Evolutionary conservation across 2,797 vertebrate genomes (phyloP).

Genomic region (Acipenser oxyrinchus): DNA sequence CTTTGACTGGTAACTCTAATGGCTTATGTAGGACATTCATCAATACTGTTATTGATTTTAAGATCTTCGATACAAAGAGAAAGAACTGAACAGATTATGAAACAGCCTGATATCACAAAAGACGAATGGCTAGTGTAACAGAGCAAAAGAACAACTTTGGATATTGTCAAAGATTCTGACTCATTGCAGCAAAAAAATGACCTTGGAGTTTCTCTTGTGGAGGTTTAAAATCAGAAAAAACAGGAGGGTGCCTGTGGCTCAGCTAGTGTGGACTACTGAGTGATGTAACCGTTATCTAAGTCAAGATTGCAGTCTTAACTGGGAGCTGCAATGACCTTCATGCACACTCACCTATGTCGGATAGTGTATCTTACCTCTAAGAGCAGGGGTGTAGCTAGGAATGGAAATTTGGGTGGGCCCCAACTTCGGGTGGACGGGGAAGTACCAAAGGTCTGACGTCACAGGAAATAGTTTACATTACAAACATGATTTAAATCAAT

Average conservation of each 20-base stretch:
- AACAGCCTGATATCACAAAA: not conserved
- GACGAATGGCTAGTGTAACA: conserved; percentile 27
- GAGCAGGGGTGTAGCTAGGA: too few species aligned
- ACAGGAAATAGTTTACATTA: too few species aligned
- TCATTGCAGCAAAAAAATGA: not conserved
- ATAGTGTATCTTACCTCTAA: too few species aligned
- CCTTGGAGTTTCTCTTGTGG: conserved; percentile 4
- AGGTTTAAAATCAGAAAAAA: not conserved
- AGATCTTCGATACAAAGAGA: conserved; percentile 32
- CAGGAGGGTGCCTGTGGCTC: not conserved
- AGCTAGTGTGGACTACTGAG: too few species aligned
- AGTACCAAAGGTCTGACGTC: too few species aligned
- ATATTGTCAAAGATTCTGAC: conserved; percentile 3
- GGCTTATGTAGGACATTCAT: conserved; percentile 52
- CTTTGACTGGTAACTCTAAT: conserved; percentile 44
- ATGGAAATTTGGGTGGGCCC: too few species aligned
- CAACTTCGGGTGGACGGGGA: too few species aligned
- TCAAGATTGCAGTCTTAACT: too few species aligned
- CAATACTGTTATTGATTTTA: conserved; percentile 49
- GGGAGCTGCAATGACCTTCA: too few species aligned
- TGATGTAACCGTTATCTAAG: too few species aligned
- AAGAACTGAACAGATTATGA: conserved; percentile 32
- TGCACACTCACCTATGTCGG: too few species aligned
- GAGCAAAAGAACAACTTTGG: conserved; percentile 19
- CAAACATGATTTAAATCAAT: too few species aligned